Base-by-base conservation (phyloP, 2,888 invertebrate genomes). In the Dryobotodes eremita region DNA sequence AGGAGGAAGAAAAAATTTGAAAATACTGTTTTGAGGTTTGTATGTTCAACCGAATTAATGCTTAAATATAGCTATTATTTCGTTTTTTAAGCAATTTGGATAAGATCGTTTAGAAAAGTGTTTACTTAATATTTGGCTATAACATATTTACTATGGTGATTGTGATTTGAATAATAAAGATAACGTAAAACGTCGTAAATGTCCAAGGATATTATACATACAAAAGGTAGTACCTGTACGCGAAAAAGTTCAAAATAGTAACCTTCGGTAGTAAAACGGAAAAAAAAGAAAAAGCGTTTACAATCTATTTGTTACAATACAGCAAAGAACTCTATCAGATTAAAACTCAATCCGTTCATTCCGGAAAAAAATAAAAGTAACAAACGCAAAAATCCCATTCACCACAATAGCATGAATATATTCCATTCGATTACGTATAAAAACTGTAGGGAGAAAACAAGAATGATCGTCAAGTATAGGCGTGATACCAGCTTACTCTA, bases 401-500 rank as follows among this genome's bases (percentile, higher is more conserved):
- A 74, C 66, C 61, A 57, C 64, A 74, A 74, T 66, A 71, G 26
- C 69, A 79, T 59, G 46, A 75, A 86, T 79, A 86, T 86, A 80
- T 76, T 62, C 20, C 42, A 79, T 71, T 79, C 15, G 57, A 68
- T 79, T 53, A 17, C 68, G 11, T 69, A 75, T 75, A 74, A 80
- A 82, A 79, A 79, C 62, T 85, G 72, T 48, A 79, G 1, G 72
- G 53, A 55, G 62, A 71, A 79, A 82, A 83, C 66, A 79, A 71
- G 55, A 77, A 76, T 81, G 69, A 86, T 88, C 76, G 78, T 76
- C 75, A 83, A 86, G 77, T 81, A 80, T 76, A 77, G 75, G 74
- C 71, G 76, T 79, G 74, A 80, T 76, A 75, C 72, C 70, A 80
- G 80, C 84, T 83, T 79, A 77, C 84, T 88, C 75, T 84, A 88